phyloP scores from a whole-genome alignment of 2,888 invertebrate genomes.

The Orchesella flavescens region DNA sequence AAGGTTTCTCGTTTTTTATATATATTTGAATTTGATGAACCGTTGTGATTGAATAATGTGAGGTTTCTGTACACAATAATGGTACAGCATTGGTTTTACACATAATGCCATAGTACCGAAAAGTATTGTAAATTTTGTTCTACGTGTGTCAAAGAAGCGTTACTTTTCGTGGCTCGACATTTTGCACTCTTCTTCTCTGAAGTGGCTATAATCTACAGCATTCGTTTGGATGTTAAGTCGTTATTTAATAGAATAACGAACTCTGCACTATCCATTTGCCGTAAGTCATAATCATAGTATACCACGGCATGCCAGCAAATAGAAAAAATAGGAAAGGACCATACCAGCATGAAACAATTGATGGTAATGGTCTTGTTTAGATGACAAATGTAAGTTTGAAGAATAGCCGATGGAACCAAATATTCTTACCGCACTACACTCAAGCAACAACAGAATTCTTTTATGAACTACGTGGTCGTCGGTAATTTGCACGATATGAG shows the following conservation, averaged over 20 bases:
- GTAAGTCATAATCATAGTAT: background rate
- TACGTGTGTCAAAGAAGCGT: slow-evolving; percentile 19
- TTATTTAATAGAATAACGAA: background rate
- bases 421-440: background rate
- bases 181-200: slow-evolving; percentile 2
- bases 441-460: too few relatives aligned
- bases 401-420: background rate
- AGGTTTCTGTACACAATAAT: background rate
- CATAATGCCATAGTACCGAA: slow-evolving; percentile 2
- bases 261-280: background rate
- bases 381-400: slow-evolving; percentile 57
- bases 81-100: slow-evolving; percentile 28
- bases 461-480: background rate
- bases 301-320: slow-evolving; percentile 5
- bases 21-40: slow-evolving; percentile 49
- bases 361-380: slow-evolving; percentile 63
- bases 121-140: background rate
- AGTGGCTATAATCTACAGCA: background rate
- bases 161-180: slow-evolving; percentile 43
- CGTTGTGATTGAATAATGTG: slow-evolving; percentile 52
- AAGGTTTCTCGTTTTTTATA: slow-evolving; percentile 17
- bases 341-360: slow-evolving; percentile 42
- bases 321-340: slow-evolving; percentile 49
- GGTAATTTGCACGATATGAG: slow-evolving; percentile 61
- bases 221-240: background rate